A percentile compares a stretch with the other conserved stretches of the same genome.
These are phyloP conservation scores for Hyla sarda DNA, from an alignment of 2,113 vertebrate species.

Conservation along the genomic window DNA sequence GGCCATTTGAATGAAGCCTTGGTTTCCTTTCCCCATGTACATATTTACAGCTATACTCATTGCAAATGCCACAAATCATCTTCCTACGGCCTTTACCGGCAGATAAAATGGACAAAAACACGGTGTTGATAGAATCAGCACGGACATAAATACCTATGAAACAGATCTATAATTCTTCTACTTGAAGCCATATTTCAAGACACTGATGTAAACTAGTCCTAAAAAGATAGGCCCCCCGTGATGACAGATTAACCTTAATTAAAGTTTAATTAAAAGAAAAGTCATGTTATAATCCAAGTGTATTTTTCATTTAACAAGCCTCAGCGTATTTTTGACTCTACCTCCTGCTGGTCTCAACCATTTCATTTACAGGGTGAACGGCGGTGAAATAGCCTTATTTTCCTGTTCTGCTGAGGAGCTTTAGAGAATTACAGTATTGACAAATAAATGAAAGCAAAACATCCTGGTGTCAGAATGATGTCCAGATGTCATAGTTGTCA, in stretches of 20 bases:
- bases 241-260: conserved; percentile 28
- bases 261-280: conserved; percentile 30
- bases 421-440: conserved; percentile 14
- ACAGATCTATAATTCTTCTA: background rate
- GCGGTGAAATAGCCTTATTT: background rate
- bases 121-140: background rate
- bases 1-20: no score
- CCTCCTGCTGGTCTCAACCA: background rate
- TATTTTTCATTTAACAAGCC: conserved; percentile 2
- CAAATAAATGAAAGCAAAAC: background rate
- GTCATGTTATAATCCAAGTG: background rate
- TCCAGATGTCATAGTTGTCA: conserved; percentile 21
- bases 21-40: no score
- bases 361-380: conserved; percentile 5
- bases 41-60: no score
- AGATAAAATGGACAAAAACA: background rate
- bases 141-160: background rate
- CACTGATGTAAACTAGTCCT: background rate
- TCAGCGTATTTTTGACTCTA: background rate
- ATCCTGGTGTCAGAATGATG: conserved; percentile 16
- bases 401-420: background rate
- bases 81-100: no score
- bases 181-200: background rate
- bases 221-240: conserved; percentile 2
- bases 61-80: no score